phyloP scores from a whole-genome alignment of 2,113 vertebrate genomes.

The Tachysurus vachellii region DNA sequence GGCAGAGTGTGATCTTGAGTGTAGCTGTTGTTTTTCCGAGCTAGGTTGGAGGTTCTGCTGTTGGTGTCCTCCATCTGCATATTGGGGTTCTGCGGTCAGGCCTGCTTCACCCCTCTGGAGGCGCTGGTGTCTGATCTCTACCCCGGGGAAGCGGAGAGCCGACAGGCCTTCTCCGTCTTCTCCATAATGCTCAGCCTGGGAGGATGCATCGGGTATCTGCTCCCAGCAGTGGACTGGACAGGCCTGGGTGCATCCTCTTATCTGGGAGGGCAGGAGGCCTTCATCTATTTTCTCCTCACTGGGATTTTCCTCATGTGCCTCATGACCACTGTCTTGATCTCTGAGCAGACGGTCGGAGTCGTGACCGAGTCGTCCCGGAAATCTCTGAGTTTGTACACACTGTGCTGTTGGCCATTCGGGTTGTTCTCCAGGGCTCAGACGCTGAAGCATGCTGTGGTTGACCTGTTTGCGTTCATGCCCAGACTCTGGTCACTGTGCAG shows the following conservation, averaged over 20 bases:
- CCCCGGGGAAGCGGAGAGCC: conserved; percentile 78
- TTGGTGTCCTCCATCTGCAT: conserved; percentile 78
- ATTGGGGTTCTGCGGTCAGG: conserved; percentile 85
- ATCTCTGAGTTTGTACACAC: neutral
- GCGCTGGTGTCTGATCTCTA: conserved; percentile 85
- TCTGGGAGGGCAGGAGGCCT: conserved; percentile 79
- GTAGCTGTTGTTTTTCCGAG: neutral
- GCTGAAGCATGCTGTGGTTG: conserved; percentile 15
- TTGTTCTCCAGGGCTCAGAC: neutral
- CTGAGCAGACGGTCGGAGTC: conserved; percentile 49
- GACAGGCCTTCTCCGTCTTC: conserved; percentile 81
- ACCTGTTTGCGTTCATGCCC: conserved; percentile 66
- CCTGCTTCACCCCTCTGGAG: conserved; percentile 85
- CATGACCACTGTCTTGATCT: conserved; percentile 76
- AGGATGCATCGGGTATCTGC: conserved; percentile 83
- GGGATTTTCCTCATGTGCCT: conserved; percentile 78
- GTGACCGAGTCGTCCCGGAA: neutral
- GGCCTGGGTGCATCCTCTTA: conserved; percentile 70
- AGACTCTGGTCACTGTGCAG: conserved; percentile 72
- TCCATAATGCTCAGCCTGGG: conserved; percentile 87
- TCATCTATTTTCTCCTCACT: conserved; percentile 79
- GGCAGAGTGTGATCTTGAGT: neutral
- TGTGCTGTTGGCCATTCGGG: neutral
- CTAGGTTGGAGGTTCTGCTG: conserved; percentile 74
- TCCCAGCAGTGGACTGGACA: conserved; percentile 82